Evolutionary conservation across 1,140 invertebrate genomes (phyloP), one percentile per base, ranked within the genome.

Genomic region (Dendroctonus valens): DNA sequence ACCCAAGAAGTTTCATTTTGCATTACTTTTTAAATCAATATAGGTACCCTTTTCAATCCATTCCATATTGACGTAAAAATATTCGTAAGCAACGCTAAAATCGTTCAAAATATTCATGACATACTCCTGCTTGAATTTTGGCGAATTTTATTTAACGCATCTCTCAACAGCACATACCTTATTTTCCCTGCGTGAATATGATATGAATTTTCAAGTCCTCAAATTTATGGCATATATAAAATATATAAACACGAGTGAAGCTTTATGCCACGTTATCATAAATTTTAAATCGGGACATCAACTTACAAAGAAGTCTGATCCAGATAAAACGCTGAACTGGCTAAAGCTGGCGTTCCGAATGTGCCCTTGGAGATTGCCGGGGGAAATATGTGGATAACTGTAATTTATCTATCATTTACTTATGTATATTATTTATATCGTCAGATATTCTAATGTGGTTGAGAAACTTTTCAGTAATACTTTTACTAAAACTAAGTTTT

Each of bases 231-330:
- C 49, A 37, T 7, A 53, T 54, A 63, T 63, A 63, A 63, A 63
- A 54, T 42, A 26, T 26, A 63, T 63, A 52, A 63, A 53, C 60
- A 63, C 9, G 48, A 54, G 60, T 63, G 42, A 63, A 63, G 60
- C 42, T 63, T 63, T 63, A 53, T 52, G 40, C 50, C 41, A 46
- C 41, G 51, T 42, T 63, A 41, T 54, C 50, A 63, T 63, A 63
- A 63, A 63, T 53, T 63, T 63, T 54, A 53, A 53, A 41, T 38
- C 37, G 57, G 8, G 26, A 37, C 12, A 38, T 59, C 41, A 48
- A 59, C 57, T 42, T 59, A 59, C 41, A 59, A 55, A 55, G 53
- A 58, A 49, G 44, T 61, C 48, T 59, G 37, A 59, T 59, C 44
- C 57, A 46, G 42, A 59, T 59, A 44, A 59, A 59, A 48, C 39